These are phyloP conservation scores for Thaleichthys pacificus DNA, from an alignment of 2,797 vertebrate species.

Conservation along the genomic window DNA sequence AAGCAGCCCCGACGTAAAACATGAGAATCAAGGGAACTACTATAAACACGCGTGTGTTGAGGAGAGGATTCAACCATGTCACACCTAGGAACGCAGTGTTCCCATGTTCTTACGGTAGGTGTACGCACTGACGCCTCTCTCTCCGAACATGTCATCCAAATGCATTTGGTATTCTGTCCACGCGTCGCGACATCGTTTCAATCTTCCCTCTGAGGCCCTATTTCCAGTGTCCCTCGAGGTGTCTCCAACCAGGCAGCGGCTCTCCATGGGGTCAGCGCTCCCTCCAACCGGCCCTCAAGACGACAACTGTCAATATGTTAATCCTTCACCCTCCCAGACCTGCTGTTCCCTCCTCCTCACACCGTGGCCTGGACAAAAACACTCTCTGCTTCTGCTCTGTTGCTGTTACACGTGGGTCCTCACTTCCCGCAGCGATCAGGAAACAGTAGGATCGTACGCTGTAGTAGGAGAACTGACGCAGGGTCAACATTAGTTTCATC, in stretches of 20 bases:
- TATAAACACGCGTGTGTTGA: too few species aligned
- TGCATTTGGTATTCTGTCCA: constrained; percentile 73
- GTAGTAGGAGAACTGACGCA: not conserved
- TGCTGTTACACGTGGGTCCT: too few species aligned
- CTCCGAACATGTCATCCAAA: constrained; percentile 48
- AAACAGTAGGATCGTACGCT: not conserved
- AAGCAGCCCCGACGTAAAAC: too few species aligned
- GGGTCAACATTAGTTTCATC: not conserved
- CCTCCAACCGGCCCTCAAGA: constrained; percentile 61
- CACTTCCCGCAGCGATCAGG: too few species aligned
- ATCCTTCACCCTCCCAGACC: constrained; percentile 62
- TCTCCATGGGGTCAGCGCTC: constrained; percentile 69
- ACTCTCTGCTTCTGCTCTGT: not conserved
- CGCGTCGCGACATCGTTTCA: constrained; percentile 69
- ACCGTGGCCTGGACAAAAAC: constrained; percentile 21
- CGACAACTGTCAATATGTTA: constrained; percentile 79
- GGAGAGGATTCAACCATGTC: too few species aligned
- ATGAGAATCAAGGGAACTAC: too few species aligned
- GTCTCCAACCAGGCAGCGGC: constrained; percentile 71
- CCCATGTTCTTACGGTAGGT: not conserved
- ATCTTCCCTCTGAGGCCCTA: constrained; percentile 73
- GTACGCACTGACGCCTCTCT: constrained; percentile 38
- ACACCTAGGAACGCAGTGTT: too few species aligned
- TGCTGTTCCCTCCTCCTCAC: constrained; percentile 40
- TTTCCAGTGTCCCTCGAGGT: constrained; percentile 72